Evolutionary conservation across 2,113 vertebrate species (phyloP), one percentile per base, ranked within the genome.

Genomic region (Phodopus roborovskii): DNA sequence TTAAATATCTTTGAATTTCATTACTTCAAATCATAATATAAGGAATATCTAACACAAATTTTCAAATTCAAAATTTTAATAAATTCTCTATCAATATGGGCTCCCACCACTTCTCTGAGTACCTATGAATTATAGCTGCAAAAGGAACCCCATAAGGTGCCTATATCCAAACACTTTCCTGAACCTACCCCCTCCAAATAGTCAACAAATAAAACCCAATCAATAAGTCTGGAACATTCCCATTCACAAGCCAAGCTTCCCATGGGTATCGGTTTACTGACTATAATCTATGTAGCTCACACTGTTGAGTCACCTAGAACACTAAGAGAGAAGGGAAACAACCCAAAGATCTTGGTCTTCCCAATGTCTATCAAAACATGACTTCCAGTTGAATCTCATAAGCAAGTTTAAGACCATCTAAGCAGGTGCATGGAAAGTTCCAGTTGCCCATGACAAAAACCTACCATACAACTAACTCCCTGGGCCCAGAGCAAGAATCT

Each of bases 21-120:
- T 78, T 64, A n/a, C 85, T 88, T 60, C 79, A 33, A 96, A 50
- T 45, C 66, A 88, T 28, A 66, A 71, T 2, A 56, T 58, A 83
- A 90, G 19, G 30, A 92, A 82, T 4, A 15, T 66, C 33, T 42
- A 91, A 74, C 12, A 78, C 64, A 19, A 74, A n/a, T 62, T 92
- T 87, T 92, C 45, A 90, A 53, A 62, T 83, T 94, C 45, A 58
- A 96, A 87, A 50, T 93, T 74, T 88, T 74, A 91, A 82, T 91
- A 56, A 92, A 86, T 68, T 48, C 91, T 93, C n/a, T 50, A 68
- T 83, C 48, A 50, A 60, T 33, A 22, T 10, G 74, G 62, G 24
- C 88, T 84, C 86, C 64, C 10, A n/a, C 45, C 64, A 73, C 60
- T 30, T 83, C 45, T 24, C 1, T 2, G 16, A 91, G 62, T 84